Evolutionary conservation across 2,797 vertebrate species (phyloP).

Genomic region (Acestrorhynchus altus): DNA sequence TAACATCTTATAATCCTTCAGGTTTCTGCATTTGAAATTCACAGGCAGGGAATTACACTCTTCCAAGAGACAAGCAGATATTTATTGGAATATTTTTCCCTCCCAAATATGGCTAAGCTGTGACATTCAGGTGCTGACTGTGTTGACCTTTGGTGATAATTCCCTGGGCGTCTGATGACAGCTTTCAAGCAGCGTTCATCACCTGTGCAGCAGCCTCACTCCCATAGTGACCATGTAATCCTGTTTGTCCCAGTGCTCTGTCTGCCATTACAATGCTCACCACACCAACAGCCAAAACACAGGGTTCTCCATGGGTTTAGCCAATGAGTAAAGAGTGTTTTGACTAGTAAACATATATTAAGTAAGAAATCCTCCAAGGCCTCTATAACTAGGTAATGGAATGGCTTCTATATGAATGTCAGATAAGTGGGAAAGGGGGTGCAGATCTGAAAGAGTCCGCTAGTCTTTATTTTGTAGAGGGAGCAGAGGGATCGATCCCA

Average conservation of each 20-base stretch:
- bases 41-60: slow-evolving; percentile 64
- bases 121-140: slow-evolving; percentile 76
- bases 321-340: neutral
- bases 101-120: slow-evolving; percentile 72
- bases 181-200: slow-evolving; percentile 55
- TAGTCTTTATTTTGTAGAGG: slow-evolving; percentile 10
- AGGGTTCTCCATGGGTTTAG: neutral
- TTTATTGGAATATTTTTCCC: slow-evolving; percentile 73
- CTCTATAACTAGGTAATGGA: slow-evolving; percentile 25
- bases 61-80: slow-evolving; percentile 66
- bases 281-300: slow-evolving; percentile 35
- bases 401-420: slow-evolving; percentile 35
- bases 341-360: slow-evolving; percentile 10
- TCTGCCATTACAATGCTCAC: slow-evolving; percentile 53
- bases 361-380: slow-evolving; percentile 14
- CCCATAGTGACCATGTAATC: slow-evolving; percentile 72
- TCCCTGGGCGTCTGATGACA: slow-evolving; percentile 68
- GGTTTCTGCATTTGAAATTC: slow-evolving; percentile 70
- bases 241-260: slow-evolving; percentile 72
- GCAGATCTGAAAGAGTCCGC: slow-evolving; percentile 8
- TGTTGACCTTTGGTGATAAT: slow-evolving; percentile 78
- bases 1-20: slow-evolving; percentile 69
- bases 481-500: slow-evolving; percentile 23
- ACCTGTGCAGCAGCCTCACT: slow-evolving; percentile 68
- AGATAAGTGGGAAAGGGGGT: slow-evolving; percentile 17